Evolutionary conservation across 2,113 vertebrate genomes (phyloP).

Genomic region (Parotia lawesii): DNA sequence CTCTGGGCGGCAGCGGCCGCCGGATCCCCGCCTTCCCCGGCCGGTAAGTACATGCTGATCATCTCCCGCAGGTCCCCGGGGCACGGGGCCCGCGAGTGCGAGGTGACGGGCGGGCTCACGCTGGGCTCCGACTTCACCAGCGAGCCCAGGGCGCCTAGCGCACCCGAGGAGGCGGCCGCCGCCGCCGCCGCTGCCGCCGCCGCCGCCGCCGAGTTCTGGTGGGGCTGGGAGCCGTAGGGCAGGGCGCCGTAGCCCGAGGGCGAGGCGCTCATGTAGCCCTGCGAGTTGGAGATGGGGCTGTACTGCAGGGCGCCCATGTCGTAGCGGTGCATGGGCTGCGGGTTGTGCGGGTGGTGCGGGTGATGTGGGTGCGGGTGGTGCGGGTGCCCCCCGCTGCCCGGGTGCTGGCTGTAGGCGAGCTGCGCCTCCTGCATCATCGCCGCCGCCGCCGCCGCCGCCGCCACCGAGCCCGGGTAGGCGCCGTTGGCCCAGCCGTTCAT

Average conservation of each 20-base stretch:
- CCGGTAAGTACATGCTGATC: conserved; percentile 99
- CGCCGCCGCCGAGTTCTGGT: conserved; percentile 81
- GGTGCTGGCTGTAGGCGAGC: conserved; percentile 94
- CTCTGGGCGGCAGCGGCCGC: conserved; percentile 83
- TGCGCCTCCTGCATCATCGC: conserved; percentile 98
- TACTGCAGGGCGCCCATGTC: conserved; percentile 98
- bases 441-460: conserved; percentile 92
- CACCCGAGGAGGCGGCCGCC: conserved; percentile 86
- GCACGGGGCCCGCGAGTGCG: conserved; percentile 91
- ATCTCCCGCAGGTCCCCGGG: conserved; percentile 97
- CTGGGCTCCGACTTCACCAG: conserved; percentile 94
- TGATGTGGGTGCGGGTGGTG: conserved; percentile 90
- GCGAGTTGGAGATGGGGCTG: conserved; percentile 92
- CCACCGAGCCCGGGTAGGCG: conserved; percentile 92
- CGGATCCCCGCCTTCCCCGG: conserved; percentile 88
- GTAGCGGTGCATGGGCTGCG: conserved; percentile 99
- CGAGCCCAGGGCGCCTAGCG: conserved; percentile 90
- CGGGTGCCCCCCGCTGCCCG: conserved; percentile 87
- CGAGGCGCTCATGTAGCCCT: conserved; percentile 96
- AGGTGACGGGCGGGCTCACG: conserved; percentile 90
- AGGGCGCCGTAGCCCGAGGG: conserved; percentile 91
- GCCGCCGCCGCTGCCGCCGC: conserved; percentile 72
- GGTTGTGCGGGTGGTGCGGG: conserved; percentile 89
- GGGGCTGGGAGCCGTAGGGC: conserved; percentile 87
- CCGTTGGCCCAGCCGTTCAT: conserved; percentile 99